A percentile compares a stretch with the other conserved stretches of the same genome.
Evolutionary conservation across 1,140 invertebrate genomes (phyloP).

Genomic region (Acromyrmex charruanus): DNA sequence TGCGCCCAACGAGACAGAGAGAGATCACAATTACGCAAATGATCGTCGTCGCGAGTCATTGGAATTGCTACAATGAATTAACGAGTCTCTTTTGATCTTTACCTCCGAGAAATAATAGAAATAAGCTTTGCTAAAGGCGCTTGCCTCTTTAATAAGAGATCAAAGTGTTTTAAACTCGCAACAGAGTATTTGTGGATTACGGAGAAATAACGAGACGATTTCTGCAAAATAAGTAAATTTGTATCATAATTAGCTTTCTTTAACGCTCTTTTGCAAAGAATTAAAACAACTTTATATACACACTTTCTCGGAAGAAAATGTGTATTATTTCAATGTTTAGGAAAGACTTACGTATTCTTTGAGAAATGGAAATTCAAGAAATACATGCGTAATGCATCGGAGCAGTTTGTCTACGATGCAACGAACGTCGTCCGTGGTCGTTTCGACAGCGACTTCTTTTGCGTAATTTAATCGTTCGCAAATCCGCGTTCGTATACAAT

Average conservation of each 20-base stretch:
- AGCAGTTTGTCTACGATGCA: background rate
- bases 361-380: background rate
- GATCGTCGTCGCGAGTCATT: slow-evolving; percentile 44
- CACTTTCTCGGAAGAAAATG: background rate
- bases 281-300: background rate
- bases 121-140: background rate
- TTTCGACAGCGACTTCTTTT: slow-evolving; percentile 24
- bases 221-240: background rate
- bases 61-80: slow-evolving; percentile 60
- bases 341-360: background rate
- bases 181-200: background rate
- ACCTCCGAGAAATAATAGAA: background rate
- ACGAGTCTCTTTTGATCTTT: slow-evolving; percentile 53
- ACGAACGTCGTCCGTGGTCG: background rate
- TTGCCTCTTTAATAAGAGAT: slow-evolving; percentile 37
- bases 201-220: background rate
- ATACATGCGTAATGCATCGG: background rate
- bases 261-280: background rate
- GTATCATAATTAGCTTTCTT: background rate
- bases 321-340: background rate
- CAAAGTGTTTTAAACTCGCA: slow-evolving; percentile 10
- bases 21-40: slow-evolving; percentile 51
- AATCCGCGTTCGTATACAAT: slow-evolving; percentile 28
- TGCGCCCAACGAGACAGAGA: background rate
- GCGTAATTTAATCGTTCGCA: slow-evolving; percentile 37